These are phyloP conservation scores for Aix galericulata DNA, from an alignment of 2,113 vertebrate genomes.

Conservation along the genomic window DNA sequence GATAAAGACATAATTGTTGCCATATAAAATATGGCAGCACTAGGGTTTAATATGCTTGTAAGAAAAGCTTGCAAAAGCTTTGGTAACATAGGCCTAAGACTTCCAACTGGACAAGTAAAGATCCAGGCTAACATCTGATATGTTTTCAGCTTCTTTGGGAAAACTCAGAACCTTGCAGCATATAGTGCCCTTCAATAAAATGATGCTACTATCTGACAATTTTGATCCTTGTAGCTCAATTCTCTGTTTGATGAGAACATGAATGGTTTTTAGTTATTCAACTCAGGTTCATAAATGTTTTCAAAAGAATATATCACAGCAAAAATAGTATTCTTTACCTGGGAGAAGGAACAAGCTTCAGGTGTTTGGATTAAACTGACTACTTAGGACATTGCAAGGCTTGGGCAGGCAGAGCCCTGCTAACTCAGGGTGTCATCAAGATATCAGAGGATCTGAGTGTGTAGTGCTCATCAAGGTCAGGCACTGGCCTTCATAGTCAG, in stretches of 20 bases:
- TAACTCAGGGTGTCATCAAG: neutral
- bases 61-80: slow-evolving; percentile 23
- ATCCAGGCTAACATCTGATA: neutral
- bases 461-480: neutral
- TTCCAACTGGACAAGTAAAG: neutral
- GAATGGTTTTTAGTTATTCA: neutral
- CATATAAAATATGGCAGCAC: slow-evolving; percentile 28
- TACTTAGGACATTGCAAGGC: neutral
- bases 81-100: neutral
- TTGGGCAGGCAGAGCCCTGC: neutral
- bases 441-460: neutral
- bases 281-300: neutral
- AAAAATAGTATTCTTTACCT: neutral
- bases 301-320: neutral
- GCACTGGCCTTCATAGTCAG: neutral
- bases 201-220: neutral
- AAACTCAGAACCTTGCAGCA: neutral
- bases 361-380: neutral
- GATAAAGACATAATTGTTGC: slow-evolving; percentile 38
- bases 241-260: neutral
- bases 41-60: neutral
- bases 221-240: neutral
- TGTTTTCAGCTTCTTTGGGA: neutral
- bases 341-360: neutral
- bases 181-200: neutral